phyloP scores from a whole-genome alignment of 1,140 invertebrate genomes.

The Drosophila parabipectinata region DNA sequence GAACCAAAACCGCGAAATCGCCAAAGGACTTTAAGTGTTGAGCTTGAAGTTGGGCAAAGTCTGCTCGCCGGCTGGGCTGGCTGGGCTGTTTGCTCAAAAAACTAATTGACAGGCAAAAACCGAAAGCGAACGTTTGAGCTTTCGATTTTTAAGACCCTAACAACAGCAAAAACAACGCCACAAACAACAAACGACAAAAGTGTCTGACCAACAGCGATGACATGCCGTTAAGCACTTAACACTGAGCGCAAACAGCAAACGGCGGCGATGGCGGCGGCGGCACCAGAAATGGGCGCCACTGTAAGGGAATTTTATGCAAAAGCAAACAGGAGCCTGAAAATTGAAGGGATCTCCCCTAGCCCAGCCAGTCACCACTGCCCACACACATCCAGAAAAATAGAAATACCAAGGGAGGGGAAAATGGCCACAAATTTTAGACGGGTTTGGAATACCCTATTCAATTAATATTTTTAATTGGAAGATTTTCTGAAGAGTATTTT shows the following conservation, averaged over 20 bases:
- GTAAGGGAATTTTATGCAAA: conserved; percentile 12
- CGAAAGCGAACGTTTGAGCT: conserved; percentile 54
- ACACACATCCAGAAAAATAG: conserved; percentile 6
- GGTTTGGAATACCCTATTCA: conserved; percentile 4
- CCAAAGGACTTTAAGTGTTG: conserved; percentile 42
- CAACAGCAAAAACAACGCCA: conserved; percentile 2
- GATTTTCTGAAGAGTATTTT: no score
- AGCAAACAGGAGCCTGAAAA: conserved; percentile 46
- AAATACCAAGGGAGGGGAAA: not conserved
- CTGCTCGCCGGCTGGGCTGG: not conserved
- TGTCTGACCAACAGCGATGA: conserved; percentile 61
- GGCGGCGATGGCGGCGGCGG: conserved; percentile 8
- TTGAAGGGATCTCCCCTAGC: conserved; percentile 20
- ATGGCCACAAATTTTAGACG: not conserved
- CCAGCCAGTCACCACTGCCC: not conserved
- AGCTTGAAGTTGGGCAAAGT: no score
- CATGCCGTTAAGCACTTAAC: conserved; percentile 75
- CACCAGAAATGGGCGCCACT: conserved; percentile 6
- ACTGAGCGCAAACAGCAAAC: conserved; percentile 63
- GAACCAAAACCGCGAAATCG: conserved; percentile 15
- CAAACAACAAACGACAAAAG: conserved; percentile 1
- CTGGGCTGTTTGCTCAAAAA: conserved; percentile 22
- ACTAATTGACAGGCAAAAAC: conserved; percentile 69
- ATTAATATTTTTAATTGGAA: not conserved
- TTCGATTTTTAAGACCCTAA: conserved; percentile 60